Percentiles rank a stretch among this genome's conserved stretches.
These are phyloP conservation scores for Eudyptes chrysolophus DNA, from an alignment of 2,113 vertebrate genomes.

Conservation along the genomic window DNA sequence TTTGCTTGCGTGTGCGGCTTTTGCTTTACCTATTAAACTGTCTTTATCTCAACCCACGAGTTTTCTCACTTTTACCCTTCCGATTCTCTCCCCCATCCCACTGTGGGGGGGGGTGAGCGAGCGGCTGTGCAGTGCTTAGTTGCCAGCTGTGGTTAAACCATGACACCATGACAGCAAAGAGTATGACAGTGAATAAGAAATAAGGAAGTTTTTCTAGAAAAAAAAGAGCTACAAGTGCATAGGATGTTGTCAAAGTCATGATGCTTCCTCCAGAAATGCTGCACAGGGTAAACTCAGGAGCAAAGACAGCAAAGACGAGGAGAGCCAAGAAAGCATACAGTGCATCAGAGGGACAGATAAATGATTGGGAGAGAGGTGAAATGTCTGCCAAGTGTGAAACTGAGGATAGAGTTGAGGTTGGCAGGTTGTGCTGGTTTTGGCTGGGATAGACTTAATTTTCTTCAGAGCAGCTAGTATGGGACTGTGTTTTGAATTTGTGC, in stretches of 20 bases:
- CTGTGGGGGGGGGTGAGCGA: no score
- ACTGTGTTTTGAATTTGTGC: no score
- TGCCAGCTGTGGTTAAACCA: no score
- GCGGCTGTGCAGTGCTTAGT: no score
- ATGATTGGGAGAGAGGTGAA: neutral
- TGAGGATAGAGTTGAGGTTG: neutral
- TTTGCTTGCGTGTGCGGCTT: no score
- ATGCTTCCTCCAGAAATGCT: neutral
- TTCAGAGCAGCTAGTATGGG: no score
- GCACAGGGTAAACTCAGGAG: neutral
- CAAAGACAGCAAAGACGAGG: neutral
- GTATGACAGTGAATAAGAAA: neutral
- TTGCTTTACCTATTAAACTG: no score
- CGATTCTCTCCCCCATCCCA: no score
- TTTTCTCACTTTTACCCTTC: no score
- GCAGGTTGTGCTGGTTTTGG: neutral
- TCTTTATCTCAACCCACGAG: no score
- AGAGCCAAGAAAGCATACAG: neutral
- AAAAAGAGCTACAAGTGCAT: neutral
- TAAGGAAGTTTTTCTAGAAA: neutral
- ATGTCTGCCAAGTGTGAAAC: neutral
- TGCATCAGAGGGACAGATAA: neutral
- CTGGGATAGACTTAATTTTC: no score
- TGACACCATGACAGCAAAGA: neutral
- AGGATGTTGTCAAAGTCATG: neutral